Evolutionary conservation across 2,113 vertebrate species (phyloP).

Genomic region (Alosa alosa): DNA sequence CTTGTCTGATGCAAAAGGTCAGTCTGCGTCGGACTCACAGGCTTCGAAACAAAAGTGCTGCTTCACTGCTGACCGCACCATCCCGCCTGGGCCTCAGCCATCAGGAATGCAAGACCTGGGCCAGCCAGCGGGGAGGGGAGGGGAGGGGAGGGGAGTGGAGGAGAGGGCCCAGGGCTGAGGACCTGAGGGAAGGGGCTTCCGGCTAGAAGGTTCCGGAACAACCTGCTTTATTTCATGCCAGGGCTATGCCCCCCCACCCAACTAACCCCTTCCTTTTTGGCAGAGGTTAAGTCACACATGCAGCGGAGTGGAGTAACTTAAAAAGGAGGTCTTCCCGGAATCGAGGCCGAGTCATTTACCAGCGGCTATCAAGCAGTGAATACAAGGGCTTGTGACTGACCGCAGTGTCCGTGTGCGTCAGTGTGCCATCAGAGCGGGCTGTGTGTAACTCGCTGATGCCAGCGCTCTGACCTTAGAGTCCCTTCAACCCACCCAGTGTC

Average conservation of each 20-base stretch:
- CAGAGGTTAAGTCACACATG: not conserved
- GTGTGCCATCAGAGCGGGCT: slow-evolving; percentile 13
- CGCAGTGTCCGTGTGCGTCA: slow-evolving; percentile 36
- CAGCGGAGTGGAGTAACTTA: not conserved
- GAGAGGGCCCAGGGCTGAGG: not conserved
- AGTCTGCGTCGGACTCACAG: slow-evolving; percentile 43
- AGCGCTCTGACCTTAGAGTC: slow-evolving; percentile 28
- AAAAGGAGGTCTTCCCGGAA: slow-evolving; percentile 63
- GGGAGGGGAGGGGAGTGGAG: not conserved
- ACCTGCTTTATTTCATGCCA: slow-evolving; percentile 15
- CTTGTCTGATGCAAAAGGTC: slow-evolving; percentile 36
- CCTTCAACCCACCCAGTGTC: not conserved
- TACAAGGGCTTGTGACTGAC: slow-evolving; percentile 26
- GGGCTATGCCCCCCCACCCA: not conserved
- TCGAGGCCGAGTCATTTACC: slow-evolving; percentile 67
- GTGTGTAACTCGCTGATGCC: slow-evolving; percentile 19
- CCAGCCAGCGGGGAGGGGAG: slow-evolving; percentile 16
- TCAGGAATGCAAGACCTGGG: slow-evolving; percentile 44
- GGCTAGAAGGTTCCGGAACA: slow-evolving; percentile 12
- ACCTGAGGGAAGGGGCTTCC: not conserved
- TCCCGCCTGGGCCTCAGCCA: slow-evolving; percentile 34
- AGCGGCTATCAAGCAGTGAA: slow-evolving; percentile 16
- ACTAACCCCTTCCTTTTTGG: not conserved
- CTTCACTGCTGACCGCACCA: slow-evolving; percentile 33
- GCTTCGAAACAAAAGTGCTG: slow-evolving; percentile 35